These are phyloP conservation scores for Drosophila neonasuta DNA, from an alignment of 2,888 invertebrate species.

Conservation along the genomic window DNA sequence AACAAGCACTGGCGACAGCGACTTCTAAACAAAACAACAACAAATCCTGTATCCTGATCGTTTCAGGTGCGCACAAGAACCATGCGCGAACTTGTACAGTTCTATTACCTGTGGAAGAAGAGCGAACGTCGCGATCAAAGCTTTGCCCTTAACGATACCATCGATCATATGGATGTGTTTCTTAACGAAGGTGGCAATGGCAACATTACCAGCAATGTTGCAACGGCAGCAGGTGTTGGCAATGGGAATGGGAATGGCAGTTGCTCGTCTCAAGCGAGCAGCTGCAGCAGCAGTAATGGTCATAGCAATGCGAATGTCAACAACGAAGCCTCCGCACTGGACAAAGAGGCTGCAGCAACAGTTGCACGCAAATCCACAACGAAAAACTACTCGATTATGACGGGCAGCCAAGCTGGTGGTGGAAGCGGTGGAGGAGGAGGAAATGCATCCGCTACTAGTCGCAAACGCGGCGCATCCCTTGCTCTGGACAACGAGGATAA, in stretches of 20 bases:
- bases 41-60: slow-evolving; percentile 22
- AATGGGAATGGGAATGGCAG: slow-evolving; percentile 23
- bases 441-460: slow-evolving; percentile 22
- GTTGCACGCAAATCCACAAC: slow-evolving; percentile 36
- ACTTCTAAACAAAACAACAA: slow-evolving; percentile 10
- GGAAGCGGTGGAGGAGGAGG: not conserved
- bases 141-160: slow-evolving; percentile 79
- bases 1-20: not conserved
- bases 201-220: slow-evolving; percentile 28
- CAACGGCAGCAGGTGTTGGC: not conserved
- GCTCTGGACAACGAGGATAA: slow-evolving; percentile 44
- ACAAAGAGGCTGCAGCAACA: slow-evolving; percentile 40
- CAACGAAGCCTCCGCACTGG: slow-evolving; percentile 33
- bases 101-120: slow-evolving; percentile 99
- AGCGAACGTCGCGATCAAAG: slow-evolving; percentile 94
- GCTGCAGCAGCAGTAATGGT: slow-evolving; percentile 31
- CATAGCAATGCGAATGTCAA: slow-evolving; percentile 31
- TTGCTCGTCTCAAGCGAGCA: slow-evolving; percentile 47
- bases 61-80: slow-evolving; percentile 90
- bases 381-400: slow-evolving; percentile 79
- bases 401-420: slow-evolving; percentile 42
- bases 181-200: slow-evolving; percentile 76
- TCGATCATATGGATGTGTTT: slow-evolving; percentile 81
- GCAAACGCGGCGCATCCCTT: slow-evolving; percentile 44
- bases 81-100: slow-evolving; percentile 98